A percentile compares a stretch with the other conserved stretches of the same genome.
These are phyloP conservation scores for Allobates femoralis DNA, from an alignment of 2,797 vertebrate genomes.

Conservation along the genomic window DNA sequence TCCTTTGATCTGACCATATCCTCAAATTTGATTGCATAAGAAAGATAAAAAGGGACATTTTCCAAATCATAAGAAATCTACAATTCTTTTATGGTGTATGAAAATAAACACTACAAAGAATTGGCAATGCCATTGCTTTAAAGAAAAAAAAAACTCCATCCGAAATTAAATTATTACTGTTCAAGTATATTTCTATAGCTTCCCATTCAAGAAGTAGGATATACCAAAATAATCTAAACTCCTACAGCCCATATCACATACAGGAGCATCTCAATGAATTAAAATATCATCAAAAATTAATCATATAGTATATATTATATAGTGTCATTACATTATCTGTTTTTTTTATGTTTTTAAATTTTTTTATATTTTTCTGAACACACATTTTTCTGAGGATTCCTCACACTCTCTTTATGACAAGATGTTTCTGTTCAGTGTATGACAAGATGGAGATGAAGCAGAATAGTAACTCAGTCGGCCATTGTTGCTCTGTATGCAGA, in stretches of 20 bases:
- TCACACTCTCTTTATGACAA: not conserved
- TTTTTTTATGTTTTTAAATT: too few species aligned
- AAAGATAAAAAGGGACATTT: conserved; percentile 20
- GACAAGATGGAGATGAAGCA: too few species aligned
- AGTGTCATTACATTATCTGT: too few species aligned
- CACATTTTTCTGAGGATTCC: not conserved
- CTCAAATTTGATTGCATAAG: conserved; percentile 18
- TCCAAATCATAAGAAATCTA: conserved; percentile 3
- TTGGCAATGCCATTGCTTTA: not conserved
- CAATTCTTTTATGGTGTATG: not conserved
- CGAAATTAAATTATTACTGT: not conserved
- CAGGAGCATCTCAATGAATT: too few species aligned
- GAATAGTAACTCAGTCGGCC: not conserved
- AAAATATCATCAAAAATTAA: too few species aligned
- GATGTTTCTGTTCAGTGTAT: not conserved
- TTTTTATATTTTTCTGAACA: too few species aligned
- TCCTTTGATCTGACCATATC: conserved; percentile 17
- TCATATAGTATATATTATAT: too few species aligned
- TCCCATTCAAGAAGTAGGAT: not conserved
- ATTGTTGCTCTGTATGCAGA: not conserved
- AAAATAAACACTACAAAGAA: not conserved
- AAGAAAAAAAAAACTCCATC: not conserved
- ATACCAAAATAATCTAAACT: too few species aligned
- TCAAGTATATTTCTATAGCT: not conserved
- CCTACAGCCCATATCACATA: too few species aligned